Evolutionary conservation across 2,797 vertebrate genomes (phyloP).

Genomic region (Danio choprae): DNA sequence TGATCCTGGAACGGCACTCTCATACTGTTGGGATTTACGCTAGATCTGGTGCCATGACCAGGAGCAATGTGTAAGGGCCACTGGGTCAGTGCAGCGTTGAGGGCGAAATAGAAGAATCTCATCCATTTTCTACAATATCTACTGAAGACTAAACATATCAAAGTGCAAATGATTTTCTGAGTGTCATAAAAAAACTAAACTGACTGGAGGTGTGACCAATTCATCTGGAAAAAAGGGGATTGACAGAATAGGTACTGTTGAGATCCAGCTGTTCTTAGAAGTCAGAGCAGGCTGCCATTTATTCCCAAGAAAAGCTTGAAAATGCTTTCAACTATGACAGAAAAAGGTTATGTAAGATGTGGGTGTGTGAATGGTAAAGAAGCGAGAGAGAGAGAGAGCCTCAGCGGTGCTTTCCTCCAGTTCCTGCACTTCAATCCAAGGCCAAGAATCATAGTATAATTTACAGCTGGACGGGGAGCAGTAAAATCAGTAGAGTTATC

Average conservation of each 20-base stretch:
- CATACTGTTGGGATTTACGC: slow-evolving; percentile 43
- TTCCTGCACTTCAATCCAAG: neutral
- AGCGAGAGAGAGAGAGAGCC: neutral
- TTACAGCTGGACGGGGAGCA: slow-evolving; percentile 9
- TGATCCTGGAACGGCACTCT: slow-evolving; percentile 15
- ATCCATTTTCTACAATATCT: slow-evolving; percentile 4
- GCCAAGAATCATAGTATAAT: neutral
- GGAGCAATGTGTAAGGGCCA: slow-evolving; percentile 4
- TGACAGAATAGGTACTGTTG: slow-evolving; percentile 18
- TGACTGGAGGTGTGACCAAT: slow-evolving; percentile 18
- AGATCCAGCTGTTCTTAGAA: slow-evolving; percentile 44
- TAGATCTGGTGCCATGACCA: slow-evolving; percentile 39
- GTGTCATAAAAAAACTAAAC: slow-evolving; percentile 19
- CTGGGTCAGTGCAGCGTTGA: slow-evolving; percentile 18
- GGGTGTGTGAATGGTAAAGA: slow-evolving; percentile 9
- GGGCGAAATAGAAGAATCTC: slow-evolving; percentile 18
- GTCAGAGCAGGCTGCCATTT: slow-evolving; percentile 30
- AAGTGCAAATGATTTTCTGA: slow-evolving; percentile 16
- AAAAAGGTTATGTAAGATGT: slow-evolving; percentile 42
- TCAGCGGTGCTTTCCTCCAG: slow-evolving; percentile 3
- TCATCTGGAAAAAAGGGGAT: slow-evolving; percentile 30
- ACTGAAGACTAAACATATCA: slow-evolving; percentile 23
- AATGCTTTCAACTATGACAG: slow-evolving; percentile 29
- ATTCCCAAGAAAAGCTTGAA: slow-evolving; percentile 12
- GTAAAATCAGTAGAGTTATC: slow-evolving; percentile 26